Base-by-base conservation (phyloP, 2,888 invertebrate genomes). In the Pherbina coryleti region DNA sequence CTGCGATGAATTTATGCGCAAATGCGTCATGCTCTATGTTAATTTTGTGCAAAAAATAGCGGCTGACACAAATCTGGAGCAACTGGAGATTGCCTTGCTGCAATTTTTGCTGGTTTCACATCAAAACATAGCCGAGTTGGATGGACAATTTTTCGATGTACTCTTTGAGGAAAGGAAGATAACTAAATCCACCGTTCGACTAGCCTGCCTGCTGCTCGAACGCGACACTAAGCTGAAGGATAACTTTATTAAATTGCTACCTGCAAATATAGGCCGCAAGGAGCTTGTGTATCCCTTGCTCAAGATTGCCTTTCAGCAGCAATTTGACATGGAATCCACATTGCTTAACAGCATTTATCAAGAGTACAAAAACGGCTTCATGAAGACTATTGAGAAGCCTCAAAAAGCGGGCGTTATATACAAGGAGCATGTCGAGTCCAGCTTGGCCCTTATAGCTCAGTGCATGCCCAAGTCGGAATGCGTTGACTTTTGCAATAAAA, bases 321-420 rank as follows among this genome's bases (percentile, higher is more conserved):
- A 82, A n/a, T 78, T 86, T 5, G 5, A 77, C 3, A 17, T 88
- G 4, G 85, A 91, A 0, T 88, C 91, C 53, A 88, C 91, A 31
- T 88, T 93, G 34, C 85, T 94, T 4, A 84, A 86, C 28, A 90
- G 88, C 71, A 89, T 94, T 75, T 93, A 91, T 84, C 89, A 91
- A 64, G 91, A 92, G 83, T 93, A 93, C 81, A 92, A 93, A 86
- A 88, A 91, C 0, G 92, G 93, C 80, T 92, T 95, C 51, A 86
- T 90, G 71, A 93, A 93, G 87, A 90, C 92, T 79, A 88, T 94
- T 60, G 92, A 93, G 83, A 94, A 94, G 84, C 94, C 94, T 0
- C 93, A 93, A 79, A 94, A 94, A 89, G 92, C 92, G 4, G 93
- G 93, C 0, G 92, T 92, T 81, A 92, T 94, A 72, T 93, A 94